Evolutionary conservation across 2,888 invertebrate species (phyloP).

Genomic region (Habroteleia sp.): DNA sequence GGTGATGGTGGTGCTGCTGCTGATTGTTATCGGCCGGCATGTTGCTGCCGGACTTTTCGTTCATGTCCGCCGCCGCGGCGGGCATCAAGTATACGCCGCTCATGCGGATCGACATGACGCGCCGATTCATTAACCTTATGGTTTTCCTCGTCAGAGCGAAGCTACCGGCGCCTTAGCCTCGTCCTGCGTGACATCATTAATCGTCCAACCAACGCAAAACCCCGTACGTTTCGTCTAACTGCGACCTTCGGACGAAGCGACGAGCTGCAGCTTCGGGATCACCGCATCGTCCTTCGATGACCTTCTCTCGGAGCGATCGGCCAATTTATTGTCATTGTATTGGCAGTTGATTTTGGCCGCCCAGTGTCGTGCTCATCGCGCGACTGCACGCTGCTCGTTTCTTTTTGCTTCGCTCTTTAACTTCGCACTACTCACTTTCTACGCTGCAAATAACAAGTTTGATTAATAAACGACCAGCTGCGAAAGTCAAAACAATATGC

Average conservation of each 20-base stretch:
- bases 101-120: constrained; percentile 79
- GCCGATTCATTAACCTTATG: constrained; percentile 20
- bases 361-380: constrained; percentile 18
- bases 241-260: constrained; percentile 16
- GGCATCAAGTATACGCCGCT: constrained; percentile 79
- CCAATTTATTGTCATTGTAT: constrained; percentile 47
- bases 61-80: constrained; percentile 68
- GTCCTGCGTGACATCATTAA: constrained; percentile 9
- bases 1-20: constrained; percentile 70
- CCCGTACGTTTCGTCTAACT: neutral
- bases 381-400: too few species aligned
- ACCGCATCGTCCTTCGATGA: constrained; percentile 21
- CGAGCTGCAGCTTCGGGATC: constrained; percentile 14
- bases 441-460: neutral
- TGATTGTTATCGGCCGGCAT: constrained; percentile 63
- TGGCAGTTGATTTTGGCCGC: constrained; percentile 33
- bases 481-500: neutral
- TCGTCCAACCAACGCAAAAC: neutral
- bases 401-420: neutral
- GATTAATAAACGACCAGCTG: neutral
- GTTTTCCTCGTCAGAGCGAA: neutral
- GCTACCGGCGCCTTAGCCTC: constrained; percentile 21
- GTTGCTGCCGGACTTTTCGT: constrained; percentile 66
- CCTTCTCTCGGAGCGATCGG: constrained; percentile 5
- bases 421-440: constrained; percentile 1